Conservation (phyloP, 2,113 vertebrate genomes). For the Typhlomys cinereus region DNA sequence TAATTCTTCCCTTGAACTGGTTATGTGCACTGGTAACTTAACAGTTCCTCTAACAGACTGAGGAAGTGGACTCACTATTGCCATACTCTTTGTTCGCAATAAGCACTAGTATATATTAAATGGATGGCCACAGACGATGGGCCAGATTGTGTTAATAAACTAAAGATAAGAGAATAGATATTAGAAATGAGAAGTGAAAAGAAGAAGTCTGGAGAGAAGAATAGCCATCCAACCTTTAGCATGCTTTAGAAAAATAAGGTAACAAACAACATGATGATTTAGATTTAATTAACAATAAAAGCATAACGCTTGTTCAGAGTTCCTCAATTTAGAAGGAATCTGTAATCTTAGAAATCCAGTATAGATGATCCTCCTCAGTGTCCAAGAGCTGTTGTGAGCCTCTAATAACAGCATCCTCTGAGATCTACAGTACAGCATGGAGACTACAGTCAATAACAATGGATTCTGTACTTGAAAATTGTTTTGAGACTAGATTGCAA, state of each 20-base stretch:
- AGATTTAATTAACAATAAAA: slow-evolving; percentile 45
- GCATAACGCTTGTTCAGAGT: neutral
- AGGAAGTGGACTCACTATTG: slow-evolving; percentile 30
- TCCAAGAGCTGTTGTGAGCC: neutral
- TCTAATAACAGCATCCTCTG: neutral
- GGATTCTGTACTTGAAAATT: neutral
- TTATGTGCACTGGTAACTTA: neutral
- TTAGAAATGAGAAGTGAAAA: neutral
- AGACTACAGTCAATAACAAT: neutral
- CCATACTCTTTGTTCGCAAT: neutral
- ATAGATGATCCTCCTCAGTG: neutral
- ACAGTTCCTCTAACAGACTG: neutral
- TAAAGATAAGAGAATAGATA: neutral
- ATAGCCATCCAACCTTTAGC: slow-evolving; percentile 37
- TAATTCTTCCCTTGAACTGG: neutral
- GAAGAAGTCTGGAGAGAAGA: neutral
- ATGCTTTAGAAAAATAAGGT: slow-evolving; percentile 26
- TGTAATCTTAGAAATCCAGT: slow-evolving; percentile 16
- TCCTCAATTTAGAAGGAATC: neutral
- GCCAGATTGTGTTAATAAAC: neutral
- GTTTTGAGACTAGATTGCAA: neutral
- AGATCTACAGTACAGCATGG: neutral
- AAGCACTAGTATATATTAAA: slow-evolving; percentile 4
- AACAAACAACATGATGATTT: slow-evolving; percentile 2
- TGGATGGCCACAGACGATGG: neutral